Percentiles rank a stretch among this genome's conserved stretches.
Conservation (phyloP, 2,888 invertebrate species). For the Aspidiotus rigidus region DNA sequence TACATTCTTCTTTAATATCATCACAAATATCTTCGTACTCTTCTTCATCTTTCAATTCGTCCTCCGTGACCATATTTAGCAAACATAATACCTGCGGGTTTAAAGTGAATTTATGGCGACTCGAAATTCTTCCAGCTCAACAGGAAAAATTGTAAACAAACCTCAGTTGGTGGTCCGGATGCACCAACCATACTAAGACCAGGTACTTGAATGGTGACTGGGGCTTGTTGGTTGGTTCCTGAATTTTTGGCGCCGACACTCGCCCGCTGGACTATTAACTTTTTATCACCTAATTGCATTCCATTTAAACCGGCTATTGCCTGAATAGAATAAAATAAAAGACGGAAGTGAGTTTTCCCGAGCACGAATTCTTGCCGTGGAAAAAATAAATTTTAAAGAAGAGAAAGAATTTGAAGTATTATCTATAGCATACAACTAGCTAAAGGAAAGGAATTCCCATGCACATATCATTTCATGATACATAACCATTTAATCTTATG, state of each 20-base stretch:
- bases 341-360: no score
- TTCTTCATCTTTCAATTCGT: constrained; percentile 92
- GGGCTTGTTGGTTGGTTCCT: constrained; percentile 55
- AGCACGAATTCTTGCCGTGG: no score
- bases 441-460: no score
- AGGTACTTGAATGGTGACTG: constrained; percentile 89
- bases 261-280: constrained; percentile 93
- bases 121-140: neutral
- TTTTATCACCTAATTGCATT: constrained; percentile 98
- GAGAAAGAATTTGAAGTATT: no score
- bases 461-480: no score
- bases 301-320: constrained; percentile 97
- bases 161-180: constrained; percentile 90
- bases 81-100: constrained; percentile 62
- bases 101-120: neutral
- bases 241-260: constrained; percentile 95
- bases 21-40: constrained; percentile 98
- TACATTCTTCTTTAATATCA: constrained; percentile 96
- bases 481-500: no score
- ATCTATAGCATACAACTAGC: no score
- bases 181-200: constrained; percentile 82
- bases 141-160: constrained; percentile 41
- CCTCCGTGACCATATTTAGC: constrained; percentile 96
- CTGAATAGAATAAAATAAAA: constrained; percentile 45
- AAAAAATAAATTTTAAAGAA: no score